phyloP scores from a whole-genome alignment of 2,113 vertebrate genomes.

The Empidonax alnorum region DNA sequence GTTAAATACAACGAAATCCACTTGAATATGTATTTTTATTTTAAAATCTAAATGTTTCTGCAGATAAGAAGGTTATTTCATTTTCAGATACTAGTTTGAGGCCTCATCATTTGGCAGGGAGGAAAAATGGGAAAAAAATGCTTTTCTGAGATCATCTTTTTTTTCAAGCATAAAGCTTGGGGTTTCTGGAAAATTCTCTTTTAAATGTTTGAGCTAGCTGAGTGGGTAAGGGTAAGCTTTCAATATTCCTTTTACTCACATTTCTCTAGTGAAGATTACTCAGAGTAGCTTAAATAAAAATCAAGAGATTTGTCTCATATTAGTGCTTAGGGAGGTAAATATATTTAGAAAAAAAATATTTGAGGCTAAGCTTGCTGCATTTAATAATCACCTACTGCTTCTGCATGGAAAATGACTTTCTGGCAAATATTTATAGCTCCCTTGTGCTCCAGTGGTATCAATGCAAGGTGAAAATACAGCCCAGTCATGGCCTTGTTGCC shows the following conservation, averaged over 20 bases:
- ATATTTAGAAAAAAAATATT: not conserved
- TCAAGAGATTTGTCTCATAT: conserved; percentile 35
- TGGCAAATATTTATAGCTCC: not conserved
- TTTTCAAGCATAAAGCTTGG: not conserved
- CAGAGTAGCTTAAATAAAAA: conserved; percentile 55
- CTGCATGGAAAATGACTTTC: not conserved
- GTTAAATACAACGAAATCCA: not conserved
- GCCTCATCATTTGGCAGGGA: not conserved
- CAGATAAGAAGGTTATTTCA: not conserved
- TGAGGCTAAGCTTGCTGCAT: not conserved
- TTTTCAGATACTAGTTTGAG: not conserved
- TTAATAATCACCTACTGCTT: not conserved
- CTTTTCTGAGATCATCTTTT: not conserved
- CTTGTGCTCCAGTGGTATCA: not conserved
- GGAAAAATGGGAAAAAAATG: not conserved
- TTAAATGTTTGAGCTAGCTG: not conserved
- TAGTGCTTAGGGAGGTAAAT: not conserved
- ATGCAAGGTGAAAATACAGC: not conserved
- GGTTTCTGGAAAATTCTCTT: not conserved
- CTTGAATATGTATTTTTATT: not conserved
- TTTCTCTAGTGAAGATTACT: conserved; percentile 42
- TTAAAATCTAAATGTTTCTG: not conserved
- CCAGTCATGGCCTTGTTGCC: not conserved
- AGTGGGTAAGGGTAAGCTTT: conserved; percentile 33
- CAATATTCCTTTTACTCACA: not conserved